Base-by-base conservation (phyloP, 2,888 invertebrate species). In the Tenthredo mesomela region DNA sequence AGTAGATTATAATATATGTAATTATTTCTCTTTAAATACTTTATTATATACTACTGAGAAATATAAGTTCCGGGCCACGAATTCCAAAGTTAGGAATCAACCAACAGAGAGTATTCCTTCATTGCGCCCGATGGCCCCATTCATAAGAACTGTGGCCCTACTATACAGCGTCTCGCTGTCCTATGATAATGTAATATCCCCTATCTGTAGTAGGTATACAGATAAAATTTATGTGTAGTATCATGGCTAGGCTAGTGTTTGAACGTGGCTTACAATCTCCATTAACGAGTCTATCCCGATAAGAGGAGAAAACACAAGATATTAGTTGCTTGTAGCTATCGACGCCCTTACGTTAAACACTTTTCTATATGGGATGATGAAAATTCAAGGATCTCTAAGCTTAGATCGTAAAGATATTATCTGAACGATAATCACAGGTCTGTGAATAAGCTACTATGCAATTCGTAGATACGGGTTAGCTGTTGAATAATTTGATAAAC, bases 401-500 rank as follows among this genome's bases (percentile, higher is more conserved):
- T 4, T 4, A 1, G 15, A 67, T 29, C 29, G 54, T 54, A n/a
- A 2, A 54, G 7, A 7, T 1, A 15, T 15, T 3, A 21, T 12
- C 1, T n/a, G 21, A 71, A 43, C 18, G 43, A 43, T 40, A 37
- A 75, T 75, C 75, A 43, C 9, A 77, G 25, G 29, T 9, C 18
- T n/a, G 54, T 29, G 43, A 77, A 54, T 33, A 43, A n/a, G 21
- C 33, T 18, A 7, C 75, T 29, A 77, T 50, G 75, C 75, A 77
- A 77, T 77, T 77, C 78, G 54, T 78, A 78, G 15, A 43, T 54
- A 78, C 29, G n/a, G n/a, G 54, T 78, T 80, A 40, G 40, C 50
- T 37, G 37, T 61, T 61, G 61, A 80, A 80, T 80, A 61, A 80
- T 61, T 80, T 80, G 37, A 61, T 80, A 37, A 80, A 80, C 80